Percentiles rank a stretch among this genome's conserved stretches.
Evolutionary conservation across 2,797 vertebrate genomes (phyloP).

Genomic region (Sebastes kiyomatsui): DNA sequence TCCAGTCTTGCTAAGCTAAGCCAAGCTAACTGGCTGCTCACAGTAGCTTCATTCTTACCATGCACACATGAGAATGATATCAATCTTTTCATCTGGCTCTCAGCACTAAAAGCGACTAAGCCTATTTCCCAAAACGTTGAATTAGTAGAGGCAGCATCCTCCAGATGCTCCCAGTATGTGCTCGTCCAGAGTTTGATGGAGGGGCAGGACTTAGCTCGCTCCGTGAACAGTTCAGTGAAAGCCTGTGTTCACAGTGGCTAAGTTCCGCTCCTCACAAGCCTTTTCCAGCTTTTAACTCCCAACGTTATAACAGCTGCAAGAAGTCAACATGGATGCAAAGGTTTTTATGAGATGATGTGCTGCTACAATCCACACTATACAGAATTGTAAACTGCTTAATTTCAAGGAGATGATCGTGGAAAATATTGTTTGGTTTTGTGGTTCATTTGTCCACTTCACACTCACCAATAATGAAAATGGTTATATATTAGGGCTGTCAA

Average conservation of each 20-base stretch:
- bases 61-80: not conserved
- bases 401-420: not conserved
- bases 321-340: conserved; percentile 12
- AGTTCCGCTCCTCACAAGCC: conserved; percentile 87
- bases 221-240: conserved; percentile 86
- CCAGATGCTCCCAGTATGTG: conserved; percentile 21
- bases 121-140: not conserved
- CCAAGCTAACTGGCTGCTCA: not conserved
- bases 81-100: not conserved
- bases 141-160: not conserved
- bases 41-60: not conserved
- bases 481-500: not conserved
- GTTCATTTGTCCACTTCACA: not conserved
- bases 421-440: not conserved
- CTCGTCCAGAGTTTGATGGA: conserved; percentile 71
- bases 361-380: not conserved
- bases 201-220: conserved; percentile 88
- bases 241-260: conserved; percentile 91
- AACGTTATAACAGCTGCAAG: conserved; percentile 23
- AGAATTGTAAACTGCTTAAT: not conserved
- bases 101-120: not conserved
- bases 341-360: not conserved
- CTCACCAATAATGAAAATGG: not conserved
- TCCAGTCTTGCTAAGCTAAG: not conserved
- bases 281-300: conserved; percentile 23